phyloP scores from a whole-genome alignment of 2,113 vertebrate species.

The Solenodon paradoxus region DNA sequence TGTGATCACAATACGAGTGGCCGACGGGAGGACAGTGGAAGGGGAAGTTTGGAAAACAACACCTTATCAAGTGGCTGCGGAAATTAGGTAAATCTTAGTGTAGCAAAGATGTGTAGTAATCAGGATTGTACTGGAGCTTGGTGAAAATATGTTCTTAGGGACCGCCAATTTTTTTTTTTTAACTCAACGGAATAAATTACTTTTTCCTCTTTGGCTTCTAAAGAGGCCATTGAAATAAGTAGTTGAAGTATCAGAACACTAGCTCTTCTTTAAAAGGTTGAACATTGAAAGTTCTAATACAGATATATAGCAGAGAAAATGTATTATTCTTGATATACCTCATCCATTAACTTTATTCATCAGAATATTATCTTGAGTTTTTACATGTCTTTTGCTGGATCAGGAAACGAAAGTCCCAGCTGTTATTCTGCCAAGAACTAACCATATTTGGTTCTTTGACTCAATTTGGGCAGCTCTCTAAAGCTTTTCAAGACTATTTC shows the following conservation, averaged over 20 bases:
- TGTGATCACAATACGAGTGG: conserved; percentile 77
- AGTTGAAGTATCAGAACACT: not conserved
- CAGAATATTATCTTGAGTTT: not conserved
- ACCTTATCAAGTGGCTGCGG: conserved; percentile 80
- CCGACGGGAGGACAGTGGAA: conserved; percentile 66
- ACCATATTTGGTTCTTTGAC: not conserved
- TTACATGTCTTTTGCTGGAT: not conserved
- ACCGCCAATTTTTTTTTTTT: not conserved
- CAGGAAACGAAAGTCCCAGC: not conserved
- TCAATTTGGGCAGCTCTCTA: not conserved
- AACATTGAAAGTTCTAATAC: conserved; percentile 17
- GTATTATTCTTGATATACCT: not conserved
- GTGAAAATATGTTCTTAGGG: not conserved
- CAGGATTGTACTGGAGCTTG: not conserved
- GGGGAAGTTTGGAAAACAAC: conserved; percentile 85
- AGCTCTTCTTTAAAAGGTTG: not conserved
- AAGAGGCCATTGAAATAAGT: not conserved
- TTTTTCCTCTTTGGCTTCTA: not conserved
- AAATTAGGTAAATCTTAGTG: conserved; percentile 80
- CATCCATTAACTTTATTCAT: not conserved
- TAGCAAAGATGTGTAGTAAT: not conserved
- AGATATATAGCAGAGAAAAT: not conserved
- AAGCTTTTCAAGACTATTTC: not conserved
- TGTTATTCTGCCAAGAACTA: not conserved
- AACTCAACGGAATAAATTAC: not conserved